Conservation (phyloP, 2,113 vertebrate species). For the Aspiorhynchus laticeps region DNA sequence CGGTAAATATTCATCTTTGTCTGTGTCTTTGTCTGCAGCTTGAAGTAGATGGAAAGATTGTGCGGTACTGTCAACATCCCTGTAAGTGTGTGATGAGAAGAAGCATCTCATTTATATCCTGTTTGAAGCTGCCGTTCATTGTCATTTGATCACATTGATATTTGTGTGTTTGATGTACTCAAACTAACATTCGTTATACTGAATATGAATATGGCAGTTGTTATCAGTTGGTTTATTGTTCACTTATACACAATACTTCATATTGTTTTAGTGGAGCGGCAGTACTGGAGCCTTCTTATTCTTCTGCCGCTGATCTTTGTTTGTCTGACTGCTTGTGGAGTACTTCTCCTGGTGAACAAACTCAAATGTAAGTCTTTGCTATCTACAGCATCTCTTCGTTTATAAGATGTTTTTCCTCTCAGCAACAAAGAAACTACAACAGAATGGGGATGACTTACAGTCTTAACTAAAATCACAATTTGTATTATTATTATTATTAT, state of each 20-base stretch:
- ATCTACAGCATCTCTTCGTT: neutral
- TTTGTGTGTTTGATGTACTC: neutral
- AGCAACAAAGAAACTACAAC: neutral
- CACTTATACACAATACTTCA: too few relatives aligned
- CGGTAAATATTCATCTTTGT: constrained; percentile 5
- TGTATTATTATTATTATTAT: too few relatives aligned
- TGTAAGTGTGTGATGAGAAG: constrained; percentile 64
- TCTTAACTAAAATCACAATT: too few relatives aligned
- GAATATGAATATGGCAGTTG: neutral
- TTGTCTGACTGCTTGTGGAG: constrained; percentile 63
- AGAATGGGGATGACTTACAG: neutral
- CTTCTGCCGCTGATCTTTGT: constrained; percentile 70
- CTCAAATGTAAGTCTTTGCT: constrained; percentile 78
- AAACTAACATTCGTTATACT: neutral
- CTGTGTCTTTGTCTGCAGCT: constrained; percentile 64
- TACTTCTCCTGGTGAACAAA: constrained; percentile 65
- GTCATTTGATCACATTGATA: neutral
- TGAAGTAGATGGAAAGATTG: constrained; percentile 53
- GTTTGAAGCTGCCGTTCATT: neutral
- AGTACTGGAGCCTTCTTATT: constrained; percentile 69
- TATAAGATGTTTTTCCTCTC: neutral
- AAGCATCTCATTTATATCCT: neutral
- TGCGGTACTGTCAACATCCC: constrained; percentile 67
- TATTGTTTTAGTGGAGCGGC: constrained; percentile 64
- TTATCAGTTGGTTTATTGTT: neutral